Evolutionary conservation across 2,797 vertebrate species (phyloP), one percentile per base, ranked within the genome.

Genomic region (Helicolenus hilgendorfi): DNA sequence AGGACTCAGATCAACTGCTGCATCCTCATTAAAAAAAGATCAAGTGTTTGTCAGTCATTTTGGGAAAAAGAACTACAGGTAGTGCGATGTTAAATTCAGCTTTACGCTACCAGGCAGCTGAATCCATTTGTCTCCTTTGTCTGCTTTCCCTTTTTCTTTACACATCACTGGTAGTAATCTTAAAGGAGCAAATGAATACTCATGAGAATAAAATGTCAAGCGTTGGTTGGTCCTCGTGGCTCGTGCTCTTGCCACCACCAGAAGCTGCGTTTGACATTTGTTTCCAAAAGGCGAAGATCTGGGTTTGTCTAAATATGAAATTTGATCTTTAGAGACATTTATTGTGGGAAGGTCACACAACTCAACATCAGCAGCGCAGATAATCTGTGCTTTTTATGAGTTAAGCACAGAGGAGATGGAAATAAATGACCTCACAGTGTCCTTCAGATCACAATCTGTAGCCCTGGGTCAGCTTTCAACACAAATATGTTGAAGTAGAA

Each of bases 191-290:
- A 74, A 90, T 94, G 88, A 92, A 93, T 89, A 81, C 91, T 87
- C 89, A 86, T 82, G 83, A 92, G 90, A 87, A 87, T 83, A 87
- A 94, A 94, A 96, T 94, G 95, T 93, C 93, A 94, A 85, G 79
- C 75, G 20, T 10, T 71, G 87, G 64, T 85, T 7, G 56, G 24
- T 67, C 69, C 71, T 73, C 80, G 59, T 70, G 81, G 41, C 70
- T 65, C 33, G 2, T 5, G 22, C 55, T 82, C 77, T 59, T 18
- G 24, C 59, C 49, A 45, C 79, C 74, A 86, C 89, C 87, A 79
- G 73, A 67, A 93, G 86, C 92, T 87, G 55, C 41, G 56, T 89
- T 89, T 91, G 92, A 95, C 92, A 92, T 95, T 94, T 94, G 75
- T 85, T 89, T 79, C 55, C 38, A 41, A 60, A 81, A 84, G 80